Evolutionary conservation across 1,140 invertebrate genomes (phyloP).

Genomic region (Argopecten irradians): DNA sequence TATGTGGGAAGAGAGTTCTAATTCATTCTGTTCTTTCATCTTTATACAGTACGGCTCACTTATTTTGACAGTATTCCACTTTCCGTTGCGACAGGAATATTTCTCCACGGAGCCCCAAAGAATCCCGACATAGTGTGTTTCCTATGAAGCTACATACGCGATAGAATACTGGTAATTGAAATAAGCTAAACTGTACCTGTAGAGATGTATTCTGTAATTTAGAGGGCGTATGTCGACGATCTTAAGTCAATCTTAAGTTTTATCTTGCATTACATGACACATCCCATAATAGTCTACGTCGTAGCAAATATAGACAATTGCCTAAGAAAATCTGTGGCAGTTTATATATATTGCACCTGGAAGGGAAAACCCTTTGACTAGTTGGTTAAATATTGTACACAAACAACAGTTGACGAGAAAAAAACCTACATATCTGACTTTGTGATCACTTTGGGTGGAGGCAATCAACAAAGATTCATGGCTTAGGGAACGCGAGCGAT

Average conservation of each 20-base stretch:
- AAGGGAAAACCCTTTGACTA: background rate
- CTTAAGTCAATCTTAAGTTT: background rate
- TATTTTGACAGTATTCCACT: background rate
- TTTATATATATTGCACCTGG: background rate
- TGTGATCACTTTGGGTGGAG: background rate
- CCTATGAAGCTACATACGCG: no score
- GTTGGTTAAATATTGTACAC: background rate
- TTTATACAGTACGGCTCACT: background rate
- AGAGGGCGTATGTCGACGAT: background rate
- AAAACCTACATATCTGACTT: background rate
- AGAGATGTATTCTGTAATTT: background rate
- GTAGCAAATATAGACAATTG: background rate
- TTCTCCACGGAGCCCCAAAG: background rate
- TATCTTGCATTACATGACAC: background rate
- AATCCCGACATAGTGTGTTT: no score
- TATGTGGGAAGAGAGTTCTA: background rate
- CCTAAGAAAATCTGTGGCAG: background rate
- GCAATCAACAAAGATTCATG: background rate
- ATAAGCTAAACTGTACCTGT: background rate
- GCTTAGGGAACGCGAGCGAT: background rate
- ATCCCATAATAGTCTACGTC: background rate
- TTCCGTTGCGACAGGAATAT: background rate
- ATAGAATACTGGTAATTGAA: background rate
- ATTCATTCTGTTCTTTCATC: background rate
- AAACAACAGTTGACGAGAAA: background rate